Conservation (phyloP, 1,140 invertebrate species). For the Pristionchus pacificus region DNA sequence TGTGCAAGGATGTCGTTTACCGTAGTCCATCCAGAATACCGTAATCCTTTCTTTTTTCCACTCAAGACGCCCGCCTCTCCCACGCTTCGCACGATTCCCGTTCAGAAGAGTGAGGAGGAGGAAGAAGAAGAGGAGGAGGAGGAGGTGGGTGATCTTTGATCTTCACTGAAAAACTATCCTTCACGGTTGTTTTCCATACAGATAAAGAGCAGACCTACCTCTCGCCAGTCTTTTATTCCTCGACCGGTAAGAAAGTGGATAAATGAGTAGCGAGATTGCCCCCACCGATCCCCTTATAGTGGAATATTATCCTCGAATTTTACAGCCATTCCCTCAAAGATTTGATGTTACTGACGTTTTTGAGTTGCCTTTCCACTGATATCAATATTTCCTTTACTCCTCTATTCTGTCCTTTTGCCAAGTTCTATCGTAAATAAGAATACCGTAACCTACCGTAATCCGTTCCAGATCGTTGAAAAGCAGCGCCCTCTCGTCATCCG, state of each 20-base stretch:
- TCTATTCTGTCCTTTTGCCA: not conserved
- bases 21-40: too few relatives aligned
- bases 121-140: not conserved
- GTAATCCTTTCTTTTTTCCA: not conserved
- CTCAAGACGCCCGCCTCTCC: not conserved
- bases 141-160: not conserved
- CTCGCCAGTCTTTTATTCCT: not conserved
- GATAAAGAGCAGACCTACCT: not conserved
- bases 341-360: not conserved
- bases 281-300: too few relatives aligned
- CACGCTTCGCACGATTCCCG: not conserved
- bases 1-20: too few relatives aligned
- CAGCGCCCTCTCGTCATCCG: not conserved
- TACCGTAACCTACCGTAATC: too few relatives aligned
- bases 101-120: not conserved
- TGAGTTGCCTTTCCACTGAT: not conserved
- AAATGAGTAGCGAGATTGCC: not conserved
- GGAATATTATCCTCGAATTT: too few relatives aligned
- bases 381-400: not conserved
- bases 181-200: not conserved
- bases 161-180: too few relatives aligned
- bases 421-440: not conserved
- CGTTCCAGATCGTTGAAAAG: not conserved
- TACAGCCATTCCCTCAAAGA: too few relatives aligned
- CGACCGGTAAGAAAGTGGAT: not conserved